These are phyloP conservation scores for Cylindroiulus punctatus DNA, from an alignment of 2,888 invertebrate species.

Conservation along the genomic window DNA sequence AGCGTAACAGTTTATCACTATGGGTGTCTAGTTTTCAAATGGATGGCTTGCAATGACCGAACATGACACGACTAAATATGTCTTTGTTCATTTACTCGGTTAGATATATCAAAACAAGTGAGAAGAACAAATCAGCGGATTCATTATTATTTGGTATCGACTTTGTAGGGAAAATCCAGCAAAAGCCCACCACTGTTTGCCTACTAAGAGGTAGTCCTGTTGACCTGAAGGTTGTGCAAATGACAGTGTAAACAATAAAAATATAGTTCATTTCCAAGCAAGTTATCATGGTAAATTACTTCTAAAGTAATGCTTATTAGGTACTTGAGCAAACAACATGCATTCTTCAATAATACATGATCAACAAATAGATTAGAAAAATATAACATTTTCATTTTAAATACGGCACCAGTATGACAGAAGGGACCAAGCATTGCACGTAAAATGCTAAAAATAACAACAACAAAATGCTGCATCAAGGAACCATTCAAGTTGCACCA, in stretches of 20 bases:
- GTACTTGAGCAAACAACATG: conserved; percentile 10
- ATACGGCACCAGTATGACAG: background rate
- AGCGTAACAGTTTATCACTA: no score
- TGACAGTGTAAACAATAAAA: background rate
- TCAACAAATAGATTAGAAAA: background rate
- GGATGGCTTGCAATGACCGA: no score
- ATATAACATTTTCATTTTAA: background rate
- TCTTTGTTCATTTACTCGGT: no score
- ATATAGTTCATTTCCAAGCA: background rate
- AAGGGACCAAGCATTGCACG: background rate
- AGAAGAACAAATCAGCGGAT: no score
- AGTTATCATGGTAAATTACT: no score
- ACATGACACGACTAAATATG: no score
- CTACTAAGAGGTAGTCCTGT: background rate
- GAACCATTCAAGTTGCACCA: background rate
- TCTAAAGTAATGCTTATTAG: background rate
- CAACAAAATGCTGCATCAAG: background rate
- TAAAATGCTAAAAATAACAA: background rate
- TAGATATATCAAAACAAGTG: no score
- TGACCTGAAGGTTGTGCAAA: background rate
- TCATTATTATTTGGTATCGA: background rate
- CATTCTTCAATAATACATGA: background rate
- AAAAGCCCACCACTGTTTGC: background rate
- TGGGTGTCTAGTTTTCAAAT: no score
- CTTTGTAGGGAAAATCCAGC: background rate